Conservation (phyloP, 53 echinoderm and acorn worm genomes). For the Actinopyga echinites region DNA sequence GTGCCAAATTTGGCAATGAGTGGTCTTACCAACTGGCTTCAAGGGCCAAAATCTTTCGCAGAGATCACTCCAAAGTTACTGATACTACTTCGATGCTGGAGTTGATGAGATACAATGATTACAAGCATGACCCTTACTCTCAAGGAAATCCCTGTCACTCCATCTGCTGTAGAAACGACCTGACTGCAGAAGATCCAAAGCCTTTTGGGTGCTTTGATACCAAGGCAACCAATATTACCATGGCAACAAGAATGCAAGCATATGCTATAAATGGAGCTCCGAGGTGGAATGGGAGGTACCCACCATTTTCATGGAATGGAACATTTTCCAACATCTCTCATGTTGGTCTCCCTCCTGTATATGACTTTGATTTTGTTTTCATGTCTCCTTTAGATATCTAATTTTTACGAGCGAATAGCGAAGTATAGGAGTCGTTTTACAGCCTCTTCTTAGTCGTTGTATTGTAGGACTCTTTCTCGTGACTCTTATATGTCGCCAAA, state of each 20-base stretch:
- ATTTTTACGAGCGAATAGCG: too few species aligned
- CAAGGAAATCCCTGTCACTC: slow-evolving; percentile 64
- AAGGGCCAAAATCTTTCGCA: slow-evolving; percentile 84
- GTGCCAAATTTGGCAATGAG: slow-evolving; percentile 43
- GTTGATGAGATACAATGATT: slow-evolving; percentile 89
- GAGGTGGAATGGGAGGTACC: slow-evolving; percentile 56
- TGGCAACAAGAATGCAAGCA: slow-evolving; percentile 60
- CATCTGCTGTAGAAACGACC: slow-evolving; percentile 80
- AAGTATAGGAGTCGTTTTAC: too few species aligned
- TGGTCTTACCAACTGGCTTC: slow-evolving; percentile 74
- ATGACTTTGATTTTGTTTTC: slow-evolving; percentile 70
- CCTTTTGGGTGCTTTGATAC: slow-evolving; percentile 85
- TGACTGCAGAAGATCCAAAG: slow-evolving; percentile 25
- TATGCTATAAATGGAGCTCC: slow-evolving; percentile 80
- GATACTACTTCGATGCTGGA: slow-evolving; percentile 68
- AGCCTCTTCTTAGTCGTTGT: too few species aligned
- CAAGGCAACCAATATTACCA: slow-evolving; percentile 82
- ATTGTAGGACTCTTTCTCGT: too few species aligned
- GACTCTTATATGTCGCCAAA: too few species aligned
- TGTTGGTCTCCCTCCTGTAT: slow-evolving; percentile 65
- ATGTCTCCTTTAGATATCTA: slow-evolving; percentile 62
- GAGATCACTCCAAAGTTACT: slow-evolving; percentile 70
- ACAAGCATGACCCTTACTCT: slow-evolving; percentile 79
- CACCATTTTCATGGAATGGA: slow-evolving; percentile 68
- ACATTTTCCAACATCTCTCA: slow-evolving; percentile 55